A percentile compares a stretch with the other conserved stretches of the same genome.
phyloP scores from a whole-genome alignment of 2,113 vertebrate genomes.

The Siphamia tubifer region DNA sequence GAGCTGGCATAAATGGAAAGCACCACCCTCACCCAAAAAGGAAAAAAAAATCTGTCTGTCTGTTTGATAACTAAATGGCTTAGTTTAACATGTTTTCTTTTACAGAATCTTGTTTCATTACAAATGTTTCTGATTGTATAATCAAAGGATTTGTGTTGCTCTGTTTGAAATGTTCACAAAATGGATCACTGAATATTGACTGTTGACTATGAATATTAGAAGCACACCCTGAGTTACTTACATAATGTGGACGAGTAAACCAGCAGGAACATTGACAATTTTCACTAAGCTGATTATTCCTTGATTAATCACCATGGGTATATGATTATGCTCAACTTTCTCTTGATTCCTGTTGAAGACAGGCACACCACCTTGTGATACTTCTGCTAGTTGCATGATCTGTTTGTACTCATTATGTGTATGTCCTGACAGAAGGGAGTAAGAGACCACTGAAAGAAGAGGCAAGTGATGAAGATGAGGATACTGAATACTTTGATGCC shows the following conservation, averaged over 20 bases:
- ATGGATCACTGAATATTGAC: slow-evolving; percentile 7
- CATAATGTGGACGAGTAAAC: slow-evolving; percentile 30
- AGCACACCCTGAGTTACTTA: neutral
- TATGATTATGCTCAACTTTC: slow-evolving; percentile 41
- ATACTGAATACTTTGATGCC: slow-evolving; percentile 99
- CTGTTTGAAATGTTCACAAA: neutral
- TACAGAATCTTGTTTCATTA: neutral
- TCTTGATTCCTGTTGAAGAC: slow-evolving; percentile 13
- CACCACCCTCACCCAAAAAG: too few species aligned
- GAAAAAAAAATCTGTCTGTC: too few species aligned
- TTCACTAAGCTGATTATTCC: slow-evolving; percentile 59
- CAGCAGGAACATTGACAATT: slow-evolving; percentile 50
- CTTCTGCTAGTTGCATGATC: neutral
- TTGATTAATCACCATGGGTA: slow-evolving; percentile 55
- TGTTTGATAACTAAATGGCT: neutral
- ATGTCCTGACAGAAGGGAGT: slow-evolving; percentile 70
- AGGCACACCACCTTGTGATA: neutral
- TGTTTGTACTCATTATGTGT: slow-evolving; percentile 8
- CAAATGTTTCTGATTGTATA: neutral
- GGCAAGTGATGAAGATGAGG: slow-evolving; percentile 99
- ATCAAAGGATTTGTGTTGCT: neutral
- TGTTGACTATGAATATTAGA: neutral
- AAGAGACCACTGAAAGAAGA: slow-evolving; percentile 86
- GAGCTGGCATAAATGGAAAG: too few species aligned
- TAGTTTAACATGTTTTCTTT: neutral